Base-by-base conservation (phyloP, 2,888 invertebrate genomes). In the Heliconius hortense region DNA sequence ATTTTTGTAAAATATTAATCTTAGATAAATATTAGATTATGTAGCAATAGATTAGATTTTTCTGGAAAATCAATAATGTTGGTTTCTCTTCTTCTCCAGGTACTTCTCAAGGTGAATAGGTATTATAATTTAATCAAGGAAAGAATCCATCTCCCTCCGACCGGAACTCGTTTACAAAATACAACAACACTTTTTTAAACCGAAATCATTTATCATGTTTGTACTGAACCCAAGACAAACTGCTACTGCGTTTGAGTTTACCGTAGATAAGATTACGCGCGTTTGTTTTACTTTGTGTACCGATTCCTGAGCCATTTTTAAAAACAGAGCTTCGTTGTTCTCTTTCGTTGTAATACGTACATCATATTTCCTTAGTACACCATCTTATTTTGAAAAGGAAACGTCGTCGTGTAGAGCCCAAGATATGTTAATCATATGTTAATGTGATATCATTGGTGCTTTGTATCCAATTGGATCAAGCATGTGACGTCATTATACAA, bases 31-130 rank as follows among this genome's bases (percentile, higher is more conserved):
- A 75, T 81, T 77, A 78, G 72, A 75, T 78, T 73, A 75, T 59
- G 66, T 76, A 78, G 73, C 53, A 72, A 63, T 76, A 77, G 72
- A 74, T 71, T 74, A 74, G 72, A 77, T 62, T 56, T 73, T 70
- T 76, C 64, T 77, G 72, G 75, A 74, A 74, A 76, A 75, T 78
- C 78, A 78, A 79, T 92, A 93, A 93, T 89, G 85, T 85, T 87
- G 85, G 83, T 87, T 88, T 93, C 90, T 93, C 91, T 93, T 93
- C 90, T 93, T 93, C 88, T 92, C 86, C 93, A 93, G 93, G 93
- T 93, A 93, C 93, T 93, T 93, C 93, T 92, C 93, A 93, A 93
- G 92, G 92, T 93, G 92, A 93, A 93, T 93, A 92, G 93, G 93
- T 93, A 91, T 91, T 92, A 88, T 88, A 86, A 92, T 88, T 88